Evolutionary conservation across 1,140 invertebrate species (phyloP).

Genomic region (Gerris buenoi): DNA sequence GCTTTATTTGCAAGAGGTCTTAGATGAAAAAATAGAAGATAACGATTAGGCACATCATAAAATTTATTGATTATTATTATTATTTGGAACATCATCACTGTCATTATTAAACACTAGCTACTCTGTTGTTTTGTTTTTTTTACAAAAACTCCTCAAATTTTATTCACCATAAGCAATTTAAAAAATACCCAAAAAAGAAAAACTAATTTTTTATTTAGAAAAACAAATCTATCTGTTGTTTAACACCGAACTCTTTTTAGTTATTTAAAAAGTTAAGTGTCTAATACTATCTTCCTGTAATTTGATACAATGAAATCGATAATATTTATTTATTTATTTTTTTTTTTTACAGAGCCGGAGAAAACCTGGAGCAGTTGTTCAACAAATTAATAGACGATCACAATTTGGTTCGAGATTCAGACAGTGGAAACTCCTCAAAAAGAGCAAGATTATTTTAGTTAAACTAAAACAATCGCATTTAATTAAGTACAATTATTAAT

Average conservation of each 20-base stretch:
- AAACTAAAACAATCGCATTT: too few relatives aligned
- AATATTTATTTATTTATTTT: conserved; percentile 4
- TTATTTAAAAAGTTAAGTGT: background rate
- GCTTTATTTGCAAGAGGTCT: background rate
- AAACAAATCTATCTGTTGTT: background rate
- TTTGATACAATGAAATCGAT: background rate
- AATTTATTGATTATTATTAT: background rate
- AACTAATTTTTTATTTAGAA: background rate
- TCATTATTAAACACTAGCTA: background rate
- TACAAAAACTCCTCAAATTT: background rate
- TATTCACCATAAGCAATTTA: too few relatives aligned
- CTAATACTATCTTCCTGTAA: background rate
- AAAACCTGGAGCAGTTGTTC: background rate
- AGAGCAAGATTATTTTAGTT: background rate
- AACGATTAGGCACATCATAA: background rate
- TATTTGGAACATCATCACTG: background rate
- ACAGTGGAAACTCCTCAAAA: background rate
- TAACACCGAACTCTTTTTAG: background rate
- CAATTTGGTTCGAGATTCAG: background rate
- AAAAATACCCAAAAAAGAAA: background rate
- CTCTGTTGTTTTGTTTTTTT: background rate
- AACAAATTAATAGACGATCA: background rate
- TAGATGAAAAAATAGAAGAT: background rate
- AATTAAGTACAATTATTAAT: too few relatives aligned
- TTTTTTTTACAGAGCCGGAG: conserved; percentile 3